phyloP scores from a whole-genome alignment of 2,797 vertebrate species.

The Presbytis comata region DNA sequence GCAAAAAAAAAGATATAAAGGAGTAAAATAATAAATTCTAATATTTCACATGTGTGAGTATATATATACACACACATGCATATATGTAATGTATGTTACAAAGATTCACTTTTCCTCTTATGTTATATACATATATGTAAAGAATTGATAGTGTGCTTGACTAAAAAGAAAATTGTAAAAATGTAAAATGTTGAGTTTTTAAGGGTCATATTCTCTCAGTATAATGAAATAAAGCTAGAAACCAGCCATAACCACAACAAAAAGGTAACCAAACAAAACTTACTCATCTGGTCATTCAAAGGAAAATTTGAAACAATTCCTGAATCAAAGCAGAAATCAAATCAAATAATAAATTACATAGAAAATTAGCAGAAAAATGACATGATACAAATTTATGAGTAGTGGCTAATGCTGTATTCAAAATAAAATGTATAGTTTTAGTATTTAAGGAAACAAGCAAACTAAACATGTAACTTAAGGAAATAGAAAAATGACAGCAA shows the following conservation, averaged over 20 bases:
- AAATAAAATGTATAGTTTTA: slow-evolving; percentile 45
- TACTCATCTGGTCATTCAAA: background rate
- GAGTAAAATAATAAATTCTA: background rate
- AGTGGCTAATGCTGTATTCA: slow-evolving; percentile 4
- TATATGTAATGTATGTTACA: background rate
- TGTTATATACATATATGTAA: background rate
- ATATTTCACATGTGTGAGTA: background rate
- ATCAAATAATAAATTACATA: background rate
- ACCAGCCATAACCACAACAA: background rate
- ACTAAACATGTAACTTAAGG: background rate
- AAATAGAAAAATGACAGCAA: background rate
- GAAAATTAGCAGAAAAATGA: background rate
- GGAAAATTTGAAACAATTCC: background rate
- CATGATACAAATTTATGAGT: background rate
- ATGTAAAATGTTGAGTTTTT: background rate
- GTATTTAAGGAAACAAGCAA: slow-evolving; percentile 15
- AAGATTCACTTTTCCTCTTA: background rate
- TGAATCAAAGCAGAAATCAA: slow-evolving; percentile 25
- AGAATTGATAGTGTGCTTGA: background rate
- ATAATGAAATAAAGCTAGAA: background rate
- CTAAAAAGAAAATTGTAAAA: slow-evolving; percentile 6
- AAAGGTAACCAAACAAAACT: background rate
- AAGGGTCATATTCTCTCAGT: background rate
- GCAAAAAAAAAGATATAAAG: background rate
- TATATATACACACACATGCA: background rate